A percentile compares a stretch with the other conserved stretches of the same genome.
These are phyloP conservation scores for Theonella swinhoei DNA, from an alignment of 37 sponge, comb jelly and placozoan species.

Conservation along the genomic window DNA sequence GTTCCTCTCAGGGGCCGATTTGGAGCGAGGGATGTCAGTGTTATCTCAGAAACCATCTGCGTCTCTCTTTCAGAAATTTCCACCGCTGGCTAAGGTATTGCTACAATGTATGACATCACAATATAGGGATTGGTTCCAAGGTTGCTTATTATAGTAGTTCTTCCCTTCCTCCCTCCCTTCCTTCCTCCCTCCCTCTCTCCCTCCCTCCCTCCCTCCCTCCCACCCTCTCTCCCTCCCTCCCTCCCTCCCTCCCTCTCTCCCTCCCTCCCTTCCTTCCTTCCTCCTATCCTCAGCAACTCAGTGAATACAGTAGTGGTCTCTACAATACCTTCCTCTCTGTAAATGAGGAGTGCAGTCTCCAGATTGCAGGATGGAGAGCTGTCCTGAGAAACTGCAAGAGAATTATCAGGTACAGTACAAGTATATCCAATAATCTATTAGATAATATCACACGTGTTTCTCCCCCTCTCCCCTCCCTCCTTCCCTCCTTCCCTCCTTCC, in stretches of 20 bases:
- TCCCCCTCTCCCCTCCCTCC: too few species aligned
- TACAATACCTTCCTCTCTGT: background rate
- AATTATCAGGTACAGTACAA: constrained; percentile 47
- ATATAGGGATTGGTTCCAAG: too few species aligned
- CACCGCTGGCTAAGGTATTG: constrained; percentile 46
- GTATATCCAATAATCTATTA: too few species aligned
- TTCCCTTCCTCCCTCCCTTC: too few species aligned
- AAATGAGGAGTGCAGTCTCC: constrained; percentile 34
- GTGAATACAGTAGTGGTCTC: constrained; percentile 26
- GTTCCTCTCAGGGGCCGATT: constrained; percentile 1
- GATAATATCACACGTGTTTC: too few species aligned
- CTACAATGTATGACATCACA: background rate
- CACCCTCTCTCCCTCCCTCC: too few species aligned
- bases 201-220: too few species aligned
- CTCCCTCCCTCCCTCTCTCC: too few species aligned
- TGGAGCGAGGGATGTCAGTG: constrained; percentile 31
- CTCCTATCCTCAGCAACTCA: constrained; percentile 4
- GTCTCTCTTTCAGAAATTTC: constrained; percentile 30
- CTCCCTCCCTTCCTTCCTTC: too few species aligned
- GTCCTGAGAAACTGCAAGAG: constrained; percentile 43
- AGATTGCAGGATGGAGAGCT: constrained; percentile 34
- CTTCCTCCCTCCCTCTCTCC: too few species aligned
- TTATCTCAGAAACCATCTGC: constrained; percentile 37
- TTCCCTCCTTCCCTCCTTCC: too few species aligned
- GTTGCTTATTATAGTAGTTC: background rate